Conservation (phyloP, 2,797 vertebrate genomes). For the Dromococcyx pavoninus region DNA sequence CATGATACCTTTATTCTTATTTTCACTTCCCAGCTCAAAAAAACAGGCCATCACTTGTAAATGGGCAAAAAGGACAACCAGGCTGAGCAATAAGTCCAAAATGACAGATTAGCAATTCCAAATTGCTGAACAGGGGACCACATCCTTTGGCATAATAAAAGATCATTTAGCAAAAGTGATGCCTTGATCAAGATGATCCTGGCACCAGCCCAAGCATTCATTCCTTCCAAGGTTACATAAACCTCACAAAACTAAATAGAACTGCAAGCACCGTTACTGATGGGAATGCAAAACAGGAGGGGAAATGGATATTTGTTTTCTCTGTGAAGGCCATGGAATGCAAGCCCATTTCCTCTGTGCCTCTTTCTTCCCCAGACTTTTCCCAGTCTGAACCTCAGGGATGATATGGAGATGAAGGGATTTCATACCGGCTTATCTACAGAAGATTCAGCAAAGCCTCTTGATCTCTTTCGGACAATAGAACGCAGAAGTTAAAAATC, state of each 20-base stretch:
- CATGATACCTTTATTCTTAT: background rate
- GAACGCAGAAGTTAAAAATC: slow-evolving; percentile 12
- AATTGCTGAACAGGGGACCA: slow-evolving; percentile 21
- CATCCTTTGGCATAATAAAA: slow-evolving; percentile 44
- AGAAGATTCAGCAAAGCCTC: slow-evolving; percentile 54
- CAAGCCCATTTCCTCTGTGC: slow-evolving; percentile 68
- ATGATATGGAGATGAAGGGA: slow-evolving; percentile 47
- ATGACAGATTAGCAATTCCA: slow-evolving; percentile 22
- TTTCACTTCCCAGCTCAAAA: background rate
- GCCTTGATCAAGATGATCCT: slow-evolving; percentile 41
- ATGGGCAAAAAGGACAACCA: background rate
- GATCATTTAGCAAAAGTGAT: slow-evolving; percentile 51
- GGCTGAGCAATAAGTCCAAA: slow-evolving; percentile 20
- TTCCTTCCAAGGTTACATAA: slow-evolving; percentile 66
- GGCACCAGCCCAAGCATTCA: slow-evolving; percentile 41
- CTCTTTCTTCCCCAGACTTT: slow-evolving; percentile 4
- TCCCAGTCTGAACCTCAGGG: slow-evolving; percentile 44
- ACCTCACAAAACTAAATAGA: slow-evolving; percentile 63
- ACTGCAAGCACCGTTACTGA: slow-evolving; percentile 42
- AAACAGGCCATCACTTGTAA: background rate
- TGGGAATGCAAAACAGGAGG: slow-evolving; percentile 60
- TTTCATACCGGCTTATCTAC: slow-evolving; percentile 50
- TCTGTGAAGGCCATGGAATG: slow-evolving; percentile 63
- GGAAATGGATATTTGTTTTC: slow-evolving; percentile 73
- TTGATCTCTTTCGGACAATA: slow-evolving; percentile 35